Evolutionary conservation across 2,797 vertebrate genomes (phyloP).

Genomic region (Fratercula arctica): DNA sequence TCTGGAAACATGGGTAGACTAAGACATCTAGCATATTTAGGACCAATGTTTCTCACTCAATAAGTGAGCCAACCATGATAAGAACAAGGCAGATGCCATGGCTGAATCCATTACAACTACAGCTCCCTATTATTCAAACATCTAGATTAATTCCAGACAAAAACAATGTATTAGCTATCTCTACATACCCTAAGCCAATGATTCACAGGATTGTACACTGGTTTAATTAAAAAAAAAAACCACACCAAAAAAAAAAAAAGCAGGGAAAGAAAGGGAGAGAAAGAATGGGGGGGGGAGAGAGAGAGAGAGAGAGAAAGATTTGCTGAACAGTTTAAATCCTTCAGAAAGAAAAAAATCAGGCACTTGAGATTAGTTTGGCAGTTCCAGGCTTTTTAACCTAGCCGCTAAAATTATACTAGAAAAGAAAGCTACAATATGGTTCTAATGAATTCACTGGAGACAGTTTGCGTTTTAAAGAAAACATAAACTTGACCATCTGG

Average conservation of each 20-base stretch:
- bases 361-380: slow-evolving; percentile 51
- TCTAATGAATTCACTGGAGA: slow-evolving; percentile 67
- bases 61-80: not conserved
- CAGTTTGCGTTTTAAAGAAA: slow-evolving; percentile 69
- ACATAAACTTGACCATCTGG: slow-evolving; percentile 72
- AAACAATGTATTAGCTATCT: not conserved
- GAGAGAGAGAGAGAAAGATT: not conserved
- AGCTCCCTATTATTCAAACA: not conserved
- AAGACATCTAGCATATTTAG: not conserved
- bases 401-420: not conserved
- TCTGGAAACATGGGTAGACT: not conserved
- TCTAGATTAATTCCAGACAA: not conserved
- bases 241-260: too few relatives aligned
- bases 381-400: slow-evolving; percentile 47
- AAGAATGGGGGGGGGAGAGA: too few relatives aligned
- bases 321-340: not conserved
- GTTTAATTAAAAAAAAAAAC: not conserved
- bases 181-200: not conserved
- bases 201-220: not conserved
- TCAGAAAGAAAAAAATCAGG: not conserved
- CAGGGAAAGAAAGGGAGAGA: too few relatives aligned
- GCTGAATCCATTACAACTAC: not conserved
- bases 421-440: slow-evolving; percentile 66
- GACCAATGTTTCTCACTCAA: not conserved
- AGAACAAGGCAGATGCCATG: not conserved